Evolutionary conservation across 1,140 invertebrate species (phyloP).

Genomic region (Drosophila fuyamai): DNA sequence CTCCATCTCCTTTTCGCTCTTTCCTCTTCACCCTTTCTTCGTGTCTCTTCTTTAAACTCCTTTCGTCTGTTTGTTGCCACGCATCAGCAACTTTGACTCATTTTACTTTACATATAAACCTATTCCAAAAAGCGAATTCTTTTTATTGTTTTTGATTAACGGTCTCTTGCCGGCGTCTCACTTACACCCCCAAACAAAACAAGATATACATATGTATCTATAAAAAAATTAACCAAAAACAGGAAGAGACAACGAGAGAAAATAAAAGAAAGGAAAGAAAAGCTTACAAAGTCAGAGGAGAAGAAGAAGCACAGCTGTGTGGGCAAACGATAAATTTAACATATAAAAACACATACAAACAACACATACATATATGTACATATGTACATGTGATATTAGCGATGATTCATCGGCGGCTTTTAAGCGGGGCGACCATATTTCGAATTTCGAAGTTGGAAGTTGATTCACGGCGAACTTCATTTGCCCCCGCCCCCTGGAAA

Average conservation of each 20-base stretch:
- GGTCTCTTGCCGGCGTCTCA: constrained; percentile 52
- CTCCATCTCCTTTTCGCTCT: constrained; percentile 22
- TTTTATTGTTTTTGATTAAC: constrained; percentile 60
- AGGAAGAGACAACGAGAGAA: constrained; percentile 56
- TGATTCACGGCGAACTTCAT: constrained; percentile 71
- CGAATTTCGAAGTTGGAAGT: constrained; percentile 73
- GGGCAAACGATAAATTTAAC: constrained; percentile 28
- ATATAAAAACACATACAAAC: constrained; percentile 13
- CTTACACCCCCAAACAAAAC: constrained; percentile 14
- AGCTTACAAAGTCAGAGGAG: constrained; percentile 44
- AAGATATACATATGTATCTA: constrained; percentile 27
- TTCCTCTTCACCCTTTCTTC: constrained; percentile 32
- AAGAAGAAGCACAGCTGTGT: constrained; percentile 39
- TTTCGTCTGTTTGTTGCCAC: constrained; percentile 45
- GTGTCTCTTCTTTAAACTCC: constrained; percentile 19
- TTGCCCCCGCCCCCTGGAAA: not conserved
- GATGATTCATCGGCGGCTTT: constrained; percentile 64
- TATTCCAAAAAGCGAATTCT: constrained; percentile 31
- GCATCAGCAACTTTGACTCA: constrained; percentile 54
- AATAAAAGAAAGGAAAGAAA: constrained; percentile 51
- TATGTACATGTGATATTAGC: not conserved
- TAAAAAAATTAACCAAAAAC: constrained; percentile 66
- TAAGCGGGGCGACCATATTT: constrained; percentile 64
- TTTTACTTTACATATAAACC: constrained; percentile 15
- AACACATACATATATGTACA: not conserved